These are phyloP conservation scores for Malachius bipustulatus DNA, from an alignment of 2,888 invertebrate species.

Conservation along the genomic window DNA sequence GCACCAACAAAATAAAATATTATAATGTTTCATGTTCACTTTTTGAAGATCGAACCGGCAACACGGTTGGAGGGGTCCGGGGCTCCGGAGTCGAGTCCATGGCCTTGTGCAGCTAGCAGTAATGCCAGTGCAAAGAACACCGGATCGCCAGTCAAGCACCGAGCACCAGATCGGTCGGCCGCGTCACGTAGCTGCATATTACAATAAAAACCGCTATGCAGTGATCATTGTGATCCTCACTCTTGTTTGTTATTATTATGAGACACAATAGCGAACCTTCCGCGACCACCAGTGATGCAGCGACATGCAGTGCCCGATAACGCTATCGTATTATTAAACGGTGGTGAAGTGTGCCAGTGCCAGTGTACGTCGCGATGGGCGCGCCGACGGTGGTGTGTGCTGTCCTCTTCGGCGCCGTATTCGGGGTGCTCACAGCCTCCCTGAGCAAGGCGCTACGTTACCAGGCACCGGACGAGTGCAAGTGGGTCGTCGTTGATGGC, in stretches of 20 bases:
- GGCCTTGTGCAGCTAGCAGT: slow-evolving; percentile 37
- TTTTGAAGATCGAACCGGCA: too few relatives aligned
- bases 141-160: slow-evolving; percentile 44
- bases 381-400: slow-evolving; percentile 45
- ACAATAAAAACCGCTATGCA: too few relatives aligned
- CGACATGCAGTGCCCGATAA: too few relatives aligned
- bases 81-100: slow-evolving; percentile 34
- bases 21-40: too few relatives aligned
- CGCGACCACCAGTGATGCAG: too few relatives aligned
- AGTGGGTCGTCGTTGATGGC: slow-evolving; percentile 60
- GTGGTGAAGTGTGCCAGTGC: too few relatives aligned
- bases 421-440: slow-evolving; percentile 48
- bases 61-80: too few relatives aligned
- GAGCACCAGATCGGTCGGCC: slow-evolving; percentile 46
- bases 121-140: too few relatives aligned
- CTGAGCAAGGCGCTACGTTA: slow-evolving; percentile 53
- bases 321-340: too few relatives aligned
- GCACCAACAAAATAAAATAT: too few relatives aligned
- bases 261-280: slow-evolving; percentile 25
- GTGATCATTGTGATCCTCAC: too few relatives aligned
- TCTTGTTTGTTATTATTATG: too few relatives aligned
- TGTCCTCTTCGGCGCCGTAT: slow-evolving; percentile 47
- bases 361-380: slow-evolving; percentile 31
- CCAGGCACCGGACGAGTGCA: slow-evolving; percentile 72
- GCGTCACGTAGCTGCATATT: slow-evolving; percentile 36